Evolutionary conservation across 2,113 vertebrate genomes (phyloP), one percentile per base, ranked within the genome.

Genomic region (Malurus cyaneus): DNA sequence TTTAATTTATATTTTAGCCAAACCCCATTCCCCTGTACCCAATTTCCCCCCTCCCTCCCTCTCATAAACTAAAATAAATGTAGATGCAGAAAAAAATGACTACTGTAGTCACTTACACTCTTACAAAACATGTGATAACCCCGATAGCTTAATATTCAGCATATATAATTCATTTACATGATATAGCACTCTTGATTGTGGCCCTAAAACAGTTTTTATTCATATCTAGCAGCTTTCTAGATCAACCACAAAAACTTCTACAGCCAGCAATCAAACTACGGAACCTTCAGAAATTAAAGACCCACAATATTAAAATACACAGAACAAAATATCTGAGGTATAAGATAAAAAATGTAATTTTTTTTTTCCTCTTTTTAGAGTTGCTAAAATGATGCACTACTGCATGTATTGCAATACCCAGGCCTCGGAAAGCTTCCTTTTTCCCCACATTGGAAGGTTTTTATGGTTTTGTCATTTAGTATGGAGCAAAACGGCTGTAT

Each of bases 311-410:
- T 99, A 99, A 99, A 99, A 99, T 99, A 99, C 99, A 99, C 99
- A 99, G 98, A 99, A 99, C 99, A 99, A 99, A 99, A 99, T 99
- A 99, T 99, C 98, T 99, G 99, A 99, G 99, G 99, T 99, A 99
- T 99, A 99, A 99, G 99, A 99, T 99, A 99, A 99, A 99, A 99
- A 99, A 99, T 99, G 98, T 99, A 98, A 98, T 98, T 97, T 98
- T 97, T 97, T 98, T 97, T 98, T 97, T 97, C 97, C 96, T 98
- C 97, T 98, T 98, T 98, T 98, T 98, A 98, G 98, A 99, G 98
- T 99, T 98, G 98, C 98, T 98, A 98, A 99, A 99, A 98, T 98
- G 98, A 98, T 99, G 98, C 98, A 98, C 98, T 98, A 98, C 98
- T 98, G 98, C 98, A 98, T 98, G 98, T 99, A 99, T 99, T 99